Evolutionary conservation across 2,113 vertebrate genomes (phyloP).

Genomic region (Psammodynastes pulverulentus): DNA sequence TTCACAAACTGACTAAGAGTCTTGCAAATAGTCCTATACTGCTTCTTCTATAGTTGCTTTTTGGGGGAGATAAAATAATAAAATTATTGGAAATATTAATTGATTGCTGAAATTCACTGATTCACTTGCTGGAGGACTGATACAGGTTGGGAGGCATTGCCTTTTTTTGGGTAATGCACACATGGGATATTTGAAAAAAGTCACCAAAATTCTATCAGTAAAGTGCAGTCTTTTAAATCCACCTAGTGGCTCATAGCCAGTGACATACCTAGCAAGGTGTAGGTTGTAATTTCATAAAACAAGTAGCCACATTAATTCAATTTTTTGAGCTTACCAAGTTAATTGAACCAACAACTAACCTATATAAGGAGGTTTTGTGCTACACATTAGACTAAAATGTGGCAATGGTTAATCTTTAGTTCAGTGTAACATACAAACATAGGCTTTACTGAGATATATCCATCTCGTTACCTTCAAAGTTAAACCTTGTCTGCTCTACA

Average conservation of each 20-base stretch:
- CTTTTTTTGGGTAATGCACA: background rate
- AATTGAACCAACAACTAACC: background rate
- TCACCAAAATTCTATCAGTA: background rate
- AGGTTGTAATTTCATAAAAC: background rate
- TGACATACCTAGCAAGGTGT: background rate
- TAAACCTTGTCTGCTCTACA: background rate
- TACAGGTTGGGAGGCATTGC: background rate
- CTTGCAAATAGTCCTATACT: background rate
- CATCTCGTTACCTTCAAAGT: background rate
- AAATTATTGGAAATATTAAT: conserved; percentile 14
- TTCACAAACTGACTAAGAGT: background rate
- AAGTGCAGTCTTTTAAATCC: background rate
- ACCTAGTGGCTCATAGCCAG: background rate
- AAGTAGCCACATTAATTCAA: background rate
- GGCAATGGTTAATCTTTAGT: background rate
- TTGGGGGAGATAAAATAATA: too few relatives aligned
- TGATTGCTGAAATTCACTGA: conserved; percentile 1
- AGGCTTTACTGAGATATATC: background rate
- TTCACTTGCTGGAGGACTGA: background rate
- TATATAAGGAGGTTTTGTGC: background rate
- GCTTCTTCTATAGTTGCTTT: background rate
- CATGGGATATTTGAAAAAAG: background rate
- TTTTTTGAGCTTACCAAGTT: background rate
- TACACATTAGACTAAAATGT: background rate
- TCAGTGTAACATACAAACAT: background rate